Conservation (phyloP, 2,888 invertebrate genomes). For the Eristalis arbustorum region DNA sequence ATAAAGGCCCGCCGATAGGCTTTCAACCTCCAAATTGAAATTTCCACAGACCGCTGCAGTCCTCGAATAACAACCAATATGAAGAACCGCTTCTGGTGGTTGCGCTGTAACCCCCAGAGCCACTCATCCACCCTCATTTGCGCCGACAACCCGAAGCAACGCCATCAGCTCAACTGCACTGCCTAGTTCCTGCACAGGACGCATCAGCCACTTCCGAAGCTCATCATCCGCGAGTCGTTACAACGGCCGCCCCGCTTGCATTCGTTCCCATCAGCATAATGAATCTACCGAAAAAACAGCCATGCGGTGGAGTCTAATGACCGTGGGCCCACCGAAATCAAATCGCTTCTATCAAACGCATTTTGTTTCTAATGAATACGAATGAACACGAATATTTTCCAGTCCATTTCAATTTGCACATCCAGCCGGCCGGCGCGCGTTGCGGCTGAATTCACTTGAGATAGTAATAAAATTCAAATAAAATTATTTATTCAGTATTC, state of each 20-base stretch:
- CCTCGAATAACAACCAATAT: too few species aligned
- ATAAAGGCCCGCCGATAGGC: too few species aligned
- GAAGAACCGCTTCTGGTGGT: too few species aligned
- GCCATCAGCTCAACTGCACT: neutral
- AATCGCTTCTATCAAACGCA: neutral
- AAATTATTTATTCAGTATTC: neutral
- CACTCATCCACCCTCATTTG: too few species aligned
- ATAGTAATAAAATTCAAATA: slow-evolving; percentile 6
- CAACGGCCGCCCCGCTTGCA: neutral
- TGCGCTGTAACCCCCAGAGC: too few species aligned
- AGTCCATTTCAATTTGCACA: slow-evolving; percentile 1
- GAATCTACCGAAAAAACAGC: neutral
- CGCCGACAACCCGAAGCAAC: too few species aligned
- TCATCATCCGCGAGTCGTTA: neutral
- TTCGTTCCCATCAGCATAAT: neutral
- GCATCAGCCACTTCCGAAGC: neutral
- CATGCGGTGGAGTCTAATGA: neutral
- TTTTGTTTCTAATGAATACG: neutral
- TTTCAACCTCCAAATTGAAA: too few species aligned
- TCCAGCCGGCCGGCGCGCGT: too few species aligned
- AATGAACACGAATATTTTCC: neutral
- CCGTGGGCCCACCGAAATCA: neutral
- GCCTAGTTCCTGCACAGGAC: neutral
- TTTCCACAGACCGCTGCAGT: too few species aligned
- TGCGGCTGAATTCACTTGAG: neutral